Conservation (phyloP, 2,888 invertebrate genomes). For the Agrotis puta region DNA sequence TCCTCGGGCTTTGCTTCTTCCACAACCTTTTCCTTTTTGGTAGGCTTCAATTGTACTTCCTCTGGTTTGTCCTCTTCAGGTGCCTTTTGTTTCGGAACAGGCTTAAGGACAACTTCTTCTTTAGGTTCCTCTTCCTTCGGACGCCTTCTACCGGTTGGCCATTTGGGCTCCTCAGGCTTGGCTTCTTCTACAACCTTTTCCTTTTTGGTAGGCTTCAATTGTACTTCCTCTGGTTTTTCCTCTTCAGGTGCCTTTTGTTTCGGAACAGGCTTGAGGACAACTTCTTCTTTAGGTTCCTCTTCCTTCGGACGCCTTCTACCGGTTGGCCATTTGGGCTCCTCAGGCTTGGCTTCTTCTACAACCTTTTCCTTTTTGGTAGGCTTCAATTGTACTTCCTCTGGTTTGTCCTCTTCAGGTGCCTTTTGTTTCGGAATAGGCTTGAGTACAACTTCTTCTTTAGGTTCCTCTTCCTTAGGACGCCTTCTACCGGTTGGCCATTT, state of each 20-base stretch:
- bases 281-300: conserved; percentile 28
- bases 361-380: conserved; percentile 19
- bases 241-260: conserved; percentile 19
- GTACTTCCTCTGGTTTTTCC: conserved; percentile 9
- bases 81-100: conserved; percentile 70
- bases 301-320: conserved; percentile 25
- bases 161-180: conserved; percentile 16
- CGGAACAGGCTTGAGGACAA: conserved; percentile 14
- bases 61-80: conserved; percentile 72
- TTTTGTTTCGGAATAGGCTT: no score
- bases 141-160: conserved; percentile 28
- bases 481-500: no score
- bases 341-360: conserved; percentile 12
- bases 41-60: conserved; percentile 30
- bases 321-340: conserved; percentile 19
- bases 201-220: background rate
- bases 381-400: conserved; percentile 9
- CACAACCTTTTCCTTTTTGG: conserved; percentile 64
- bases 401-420: conserved; percentile 16
- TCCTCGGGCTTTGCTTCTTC: conserved; percentile 77
- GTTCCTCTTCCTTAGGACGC: no score
- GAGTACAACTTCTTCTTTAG: no score
- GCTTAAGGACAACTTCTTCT: conserved; percentile 74
- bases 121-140: conserved; percentile 71
- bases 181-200: conserved; percentile 9